Evolutionary conservation across 2,888 invertebrate species (phyloP).

Genomic region (Notocelia uddmanniana): DNA sequence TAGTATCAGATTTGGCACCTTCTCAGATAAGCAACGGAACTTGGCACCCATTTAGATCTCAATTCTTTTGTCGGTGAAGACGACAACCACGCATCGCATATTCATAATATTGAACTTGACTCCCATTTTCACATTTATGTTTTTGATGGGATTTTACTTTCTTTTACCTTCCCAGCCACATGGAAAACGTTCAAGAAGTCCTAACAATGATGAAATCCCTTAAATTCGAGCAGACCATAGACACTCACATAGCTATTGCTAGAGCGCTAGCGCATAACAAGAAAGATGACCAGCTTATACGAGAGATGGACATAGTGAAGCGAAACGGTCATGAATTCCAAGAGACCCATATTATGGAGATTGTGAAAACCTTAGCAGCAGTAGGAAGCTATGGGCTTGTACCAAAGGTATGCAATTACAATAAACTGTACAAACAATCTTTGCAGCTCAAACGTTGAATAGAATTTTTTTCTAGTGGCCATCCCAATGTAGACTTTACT

Average conservation of each 20-base stretch:
- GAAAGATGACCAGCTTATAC: slow-evolving; percentile 62
- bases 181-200: slow-evolving; percentile 77
- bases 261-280: slow-evolving; percentile 81
- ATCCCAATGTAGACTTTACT: no score
- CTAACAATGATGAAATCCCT: slow-evolving; percentile 86
- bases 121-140: no score
- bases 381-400: slow-evolving; percentile 62
- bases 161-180: slow-evolving; percentile 68
- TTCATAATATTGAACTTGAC: no score
- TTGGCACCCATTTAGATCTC: no score
- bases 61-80: no score
- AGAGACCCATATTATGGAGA: slow-evolving; percentile 79
- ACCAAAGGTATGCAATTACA: slow-evolving; percentile 60
- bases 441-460: no score
- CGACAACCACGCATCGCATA: no score
- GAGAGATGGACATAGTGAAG: slow-evolving; percentile 66
- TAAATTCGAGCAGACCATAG: slow-evolving; percentile 74
- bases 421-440: neutral
- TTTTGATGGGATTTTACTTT: neutral
- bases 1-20: no score
- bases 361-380: slow-evolving; percentile 73
- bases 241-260: slow-evolving; percentile 82
- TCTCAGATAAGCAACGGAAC: no score
- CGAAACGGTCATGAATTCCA: slow-evolving; percentile 65
- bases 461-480: no score